Evolutionary conservation across 2,888 invertebrate species (phyloP), one percentile per base, ranked within the genome.

Genomic region (Tortricodes alternella): DNA sequence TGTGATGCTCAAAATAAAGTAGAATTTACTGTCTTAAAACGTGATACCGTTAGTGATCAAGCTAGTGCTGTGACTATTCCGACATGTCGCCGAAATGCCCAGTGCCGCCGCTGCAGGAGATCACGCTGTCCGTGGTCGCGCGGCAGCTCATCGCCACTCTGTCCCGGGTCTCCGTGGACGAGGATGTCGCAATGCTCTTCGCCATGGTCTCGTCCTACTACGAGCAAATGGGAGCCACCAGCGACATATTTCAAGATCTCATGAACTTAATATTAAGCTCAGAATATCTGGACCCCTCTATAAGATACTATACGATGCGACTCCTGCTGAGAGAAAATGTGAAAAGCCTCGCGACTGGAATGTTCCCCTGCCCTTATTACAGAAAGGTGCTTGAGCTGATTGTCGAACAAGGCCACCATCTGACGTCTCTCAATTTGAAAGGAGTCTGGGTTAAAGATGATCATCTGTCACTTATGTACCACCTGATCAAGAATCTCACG

Each of bases 371-470:
- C 66, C 93, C 93, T n/a, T 95, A 94, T 78, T 94, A 94, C 74
- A 92, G 92, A 60, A 93, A 93, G 79, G 93, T 95, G 66, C 83
- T 95, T 67, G 92, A 93, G 77, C 91, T 93, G 61, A 93, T 95
- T 67, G 87, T 90, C 3, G 91, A 91, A 16, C 93, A 93, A 78
- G 95, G 94, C 5, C 91, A 85, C 5, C 93, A 94, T 23, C 70
- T 95, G 63, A 92, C 93, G 38, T 81, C 92, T 27, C 89, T 95
- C 48, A 94, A 94, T 78, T 80, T 95, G 53, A 94, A 94, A 84
- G 95, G 95, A 9, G 93, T 95, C 24, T 95, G 94, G 94, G 93
- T 94, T 35, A 93, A 94, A 76, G 94, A 94, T 48, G 94, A 95
- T 62, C 92, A 94, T 65, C 90, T 94, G 68, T 81, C 91, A 53